Evolutionary conservation across 2,888 invertebrate species (phyloP), one percentile per base, ranked within the genome.

Genomic region (Seira musarum): DNA sequence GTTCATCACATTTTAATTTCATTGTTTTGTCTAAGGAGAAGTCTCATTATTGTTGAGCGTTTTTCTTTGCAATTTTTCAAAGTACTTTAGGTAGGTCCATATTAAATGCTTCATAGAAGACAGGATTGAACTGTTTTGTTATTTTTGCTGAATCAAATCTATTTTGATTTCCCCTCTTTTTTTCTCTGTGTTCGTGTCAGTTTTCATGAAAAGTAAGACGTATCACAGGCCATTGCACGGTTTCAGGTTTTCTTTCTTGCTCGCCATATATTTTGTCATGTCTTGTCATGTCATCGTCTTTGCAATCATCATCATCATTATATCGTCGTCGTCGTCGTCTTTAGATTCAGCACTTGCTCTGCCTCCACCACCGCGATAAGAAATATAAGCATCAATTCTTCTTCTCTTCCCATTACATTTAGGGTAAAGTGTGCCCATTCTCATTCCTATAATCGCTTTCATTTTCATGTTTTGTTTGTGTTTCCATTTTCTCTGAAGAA

Each of bases 401-500:
- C n/a, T n/a, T n/a, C n/a, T n/a, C n/a, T n/a, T n/a, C n/a, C n/a
- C n/a, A n/a, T n/a, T n/a, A n/a, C n/a, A n/a, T n/a, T n/a, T n/a
- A n/a, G n/a, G n/a, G n/a, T n/a, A n/a, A n/a, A n/a, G n/a, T n/a
- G 6, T 40, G 40, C 40, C 40, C 63, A 25, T 30, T n/a, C 40
- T 35, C 30, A 15, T 19, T 71, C 21, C 25, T 13, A 19, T 46
- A 35, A 67, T 78, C 66, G 72, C 67, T 78, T 72, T 72, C 64
- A 22, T 63, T 53, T 17, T 49, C 75, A 49, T 77, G 72, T 71
- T 78, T 78, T 78, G 78, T 78, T 78, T 78, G 71, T 72, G 40
- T 78, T 72, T 72, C 71, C 40, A 61, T 70, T 49, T 77, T 66
- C 71, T 17, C 65, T 35, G 8, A 22, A 64, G 17, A 40, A 53